These are phyloP conservation scores for Mythimna ferrago DNA, from an alignment of 2,888 invertebrate species.

Conservation along the genomic window DNA sequence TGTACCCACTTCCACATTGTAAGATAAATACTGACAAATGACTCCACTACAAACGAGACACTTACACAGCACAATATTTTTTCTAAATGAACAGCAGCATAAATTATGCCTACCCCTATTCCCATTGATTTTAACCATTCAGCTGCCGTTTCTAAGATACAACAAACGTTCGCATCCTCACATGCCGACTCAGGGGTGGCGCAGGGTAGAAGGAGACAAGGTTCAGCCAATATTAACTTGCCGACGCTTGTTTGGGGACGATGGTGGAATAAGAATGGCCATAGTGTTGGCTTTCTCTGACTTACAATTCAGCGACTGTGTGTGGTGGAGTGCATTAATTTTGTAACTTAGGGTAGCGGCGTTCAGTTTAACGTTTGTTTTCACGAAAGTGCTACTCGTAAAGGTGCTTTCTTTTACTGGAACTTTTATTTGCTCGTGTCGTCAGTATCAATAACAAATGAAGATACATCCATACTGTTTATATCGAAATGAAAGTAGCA, in stretches of 20 bases:
- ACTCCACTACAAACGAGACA: neutral
- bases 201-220: slow-evolving; percentile 65
- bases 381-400: slow-evolving; percentile 28
- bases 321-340: slow-evolving; percentile 56
- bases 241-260: slow-evolving; percentile 71
- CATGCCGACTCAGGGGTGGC: slow-evolving; percentile 46
- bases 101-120: slow-evolving; percentile 3
- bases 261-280: slow-evolving; percentile 75
- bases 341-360: slow-evolving; percentile 51
- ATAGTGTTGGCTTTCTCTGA: slow-evolving; percentile 52
- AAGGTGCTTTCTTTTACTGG: slow-evolving; percentile 6
- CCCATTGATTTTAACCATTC: slow-evolving; percentile 54
- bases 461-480: neutral
- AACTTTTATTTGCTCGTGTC: neutral
- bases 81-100: slow-evolving; percentile 6
- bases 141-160: slow-evolving; percentile 46
- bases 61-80: neutral
- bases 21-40: neutral
- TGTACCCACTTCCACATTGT: neutral
- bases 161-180: slow-evolving; percentile 49
- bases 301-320: slow-evolving; percentile 55
- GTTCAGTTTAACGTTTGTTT: slow-evolving; percentile 40
- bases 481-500: too few relatives aligned
- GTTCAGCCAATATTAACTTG: slow-evolving; percentile 77
- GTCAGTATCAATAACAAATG: neutral